These are phyloP conservation scores for Druceiella hillmani DNA, from an alignment of 2,888 invertebrate species.

Conservation along the genomic window DNA sequence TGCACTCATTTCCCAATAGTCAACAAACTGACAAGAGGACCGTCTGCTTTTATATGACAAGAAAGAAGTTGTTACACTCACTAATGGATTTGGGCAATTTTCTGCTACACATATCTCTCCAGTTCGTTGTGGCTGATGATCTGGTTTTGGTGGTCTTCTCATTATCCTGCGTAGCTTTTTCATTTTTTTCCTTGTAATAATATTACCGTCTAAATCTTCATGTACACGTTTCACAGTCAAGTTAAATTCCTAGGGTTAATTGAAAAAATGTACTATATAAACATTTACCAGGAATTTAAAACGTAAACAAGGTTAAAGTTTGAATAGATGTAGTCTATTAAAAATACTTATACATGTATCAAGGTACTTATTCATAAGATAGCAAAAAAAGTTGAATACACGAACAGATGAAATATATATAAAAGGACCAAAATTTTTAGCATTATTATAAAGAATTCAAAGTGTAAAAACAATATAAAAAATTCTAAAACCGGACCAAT, in stretches of 20 bases:
- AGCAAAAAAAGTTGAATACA: too few relatives aligned
- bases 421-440: too few relatives aligned
- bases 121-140: slow-evolving; percentile 43
- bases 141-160: slow-evolving; percentile 64
- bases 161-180: slow-evolving; percentile 73
- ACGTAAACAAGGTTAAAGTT: background rate
- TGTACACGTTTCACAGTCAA: slow-evolving; percentile 51
- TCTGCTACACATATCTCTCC: slow-evolving; percentile 56
- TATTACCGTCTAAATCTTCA: slow-evolving; percentile 62
- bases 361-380: too few relatives aligned
- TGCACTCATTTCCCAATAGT: background rate
- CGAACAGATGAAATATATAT: too few relatives aligned
- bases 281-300: slow-evolving; percentile 3
- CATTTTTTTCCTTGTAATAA: slow-evolving; percentile 77
- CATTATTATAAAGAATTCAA: too few relatives aligned
- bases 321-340: too few relatives aligned
- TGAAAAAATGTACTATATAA: slow-evolving; percentile 8
- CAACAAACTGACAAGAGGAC: slow-evolving; percentile 5
- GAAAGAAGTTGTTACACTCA: slow-evolving; percentile 33
- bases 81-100: slow-evolving; percentile 72
- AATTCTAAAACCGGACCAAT: too few relatives aligned
- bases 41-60: background rate
- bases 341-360: too few relatives aligned
- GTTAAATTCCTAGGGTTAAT: slow-evolving; percentile 31
- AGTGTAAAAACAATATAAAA: too few relatives aligned